A percentile compares a stretch with the other conserved stretches of the same genome.
phyloP scores from a whole-genome alignment of 2,797 vertebrate genomes.

The Schizopygopsis pylzovi region DNA sequence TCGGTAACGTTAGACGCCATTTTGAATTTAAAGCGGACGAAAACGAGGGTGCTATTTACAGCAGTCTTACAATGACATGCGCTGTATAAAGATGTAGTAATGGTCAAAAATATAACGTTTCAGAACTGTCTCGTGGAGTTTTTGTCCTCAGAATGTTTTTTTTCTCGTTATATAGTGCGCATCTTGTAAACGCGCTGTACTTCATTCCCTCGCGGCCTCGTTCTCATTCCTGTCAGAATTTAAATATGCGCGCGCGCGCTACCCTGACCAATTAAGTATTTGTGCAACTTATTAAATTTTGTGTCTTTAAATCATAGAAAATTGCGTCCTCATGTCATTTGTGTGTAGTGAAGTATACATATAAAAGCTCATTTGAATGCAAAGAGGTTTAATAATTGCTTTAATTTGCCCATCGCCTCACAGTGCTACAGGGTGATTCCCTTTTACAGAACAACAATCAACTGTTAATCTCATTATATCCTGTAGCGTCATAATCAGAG shows the following conservation, averaged over 20 bases:
- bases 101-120: not conserved
- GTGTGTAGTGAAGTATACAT: not conserved
- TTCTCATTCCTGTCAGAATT: not conserved
- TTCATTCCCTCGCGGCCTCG: not conserved
- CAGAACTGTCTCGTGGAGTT: too few species aligned
- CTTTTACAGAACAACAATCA: slow-evolving; percentile 36
- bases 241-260: not conserved
- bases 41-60: not conserved
- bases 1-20: not conserved
- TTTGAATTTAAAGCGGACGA: not conserved
- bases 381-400: slow-evolving; percentile 44
- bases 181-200: too few species aligned
- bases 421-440: slow-evolving; percentile 48
- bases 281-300: too few species aligned
- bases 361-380: not conserved
- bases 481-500: slow-evolving; percentile 31
- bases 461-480: slow-evolving; percentile 44
- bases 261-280: not conserved
- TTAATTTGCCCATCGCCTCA: slow-evolving; percentile 42
- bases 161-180: too few species aligned
- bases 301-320: not conserved
- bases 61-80: not conserved
- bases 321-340: not conserved
- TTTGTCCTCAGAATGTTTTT: too few species aligned
- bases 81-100: not conserved